These are phyloP conservation scores for Tribolium freemani DNA, from an alignment of 2,888 invertebrate genomes.

Conservation along the genomic window DNA sequence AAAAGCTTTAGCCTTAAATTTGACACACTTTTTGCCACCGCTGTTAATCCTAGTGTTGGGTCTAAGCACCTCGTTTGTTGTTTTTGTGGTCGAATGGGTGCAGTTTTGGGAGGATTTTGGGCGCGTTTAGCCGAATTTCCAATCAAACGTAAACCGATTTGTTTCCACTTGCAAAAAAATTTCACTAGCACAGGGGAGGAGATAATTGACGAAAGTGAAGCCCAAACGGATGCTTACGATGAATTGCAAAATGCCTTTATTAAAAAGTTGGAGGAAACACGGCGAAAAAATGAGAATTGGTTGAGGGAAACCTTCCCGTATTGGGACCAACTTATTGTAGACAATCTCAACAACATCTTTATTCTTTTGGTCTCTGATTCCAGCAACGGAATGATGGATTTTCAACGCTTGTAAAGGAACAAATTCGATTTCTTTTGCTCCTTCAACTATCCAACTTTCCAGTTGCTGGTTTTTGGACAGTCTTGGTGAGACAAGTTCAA, in stretches of 20 bases:
- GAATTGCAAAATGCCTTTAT: conserved; percentile 4
- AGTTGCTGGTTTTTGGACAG: conserved; percentile 22
- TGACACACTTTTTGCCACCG: conserved; percentile 13
- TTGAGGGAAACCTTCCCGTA: conserved; percentile 69
- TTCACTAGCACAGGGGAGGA: conserved; percentile 17
- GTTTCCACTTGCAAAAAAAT: conserved; percentile 23
- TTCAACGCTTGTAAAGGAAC: conserved; percentile 54
- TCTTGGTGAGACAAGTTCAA: conserved; percentile 70
- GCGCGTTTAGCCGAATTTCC: conserved; percentile 12
- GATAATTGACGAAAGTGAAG: not conserved
- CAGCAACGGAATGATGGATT: conserved; percentile 72
- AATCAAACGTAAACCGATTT: conserved; percentile 12
- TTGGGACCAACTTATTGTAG: conserved; percentile 73
- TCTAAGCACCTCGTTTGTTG: not conserved
- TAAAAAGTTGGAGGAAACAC: not conserved
- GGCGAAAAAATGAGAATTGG: conserved; percentile 4
- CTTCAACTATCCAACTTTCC: conserved; percentile 67
- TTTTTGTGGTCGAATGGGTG: conserved; percentile 9
- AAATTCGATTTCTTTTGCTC: conserved; percentile 47
- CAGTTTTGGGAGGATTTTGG: not conserved
- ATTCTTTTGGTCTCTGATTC: conserved; percentile 71
- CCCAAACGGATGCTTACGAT: conserved; percentile 10
- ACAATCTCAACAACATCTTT: conserved; percentile 73
- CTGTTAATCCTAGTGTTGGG: conserved; percentile 7
- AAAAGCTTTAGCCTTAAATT: not conserved